These are phyloP conservation scores for Conus canariensis DNA, from an alignment of 2,888 invertebrate genomes.

Conservation along the genomic window DNA sequence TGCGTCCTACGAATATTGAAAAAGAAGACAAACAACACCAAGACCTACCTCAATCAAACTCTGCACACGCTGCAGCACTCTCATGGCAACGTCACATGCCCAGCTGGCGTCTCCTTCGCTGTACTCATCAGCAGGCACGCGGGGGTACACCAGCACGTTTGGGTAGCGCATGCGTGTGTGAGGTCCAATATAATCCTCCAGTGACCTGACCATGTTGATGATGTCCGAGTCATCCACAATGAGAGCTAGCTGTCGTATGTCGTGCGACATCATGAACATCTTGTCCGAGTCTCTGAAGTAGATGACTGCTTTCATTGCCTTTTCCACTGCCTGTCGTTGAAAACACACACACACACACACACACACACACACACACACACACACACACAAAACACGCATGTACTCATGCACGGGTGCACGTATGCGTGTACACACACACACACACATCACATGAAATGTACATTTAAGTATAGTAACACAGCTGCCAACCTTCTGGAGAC, in stretches of 20 bases:
- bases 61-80: slow-evolving; percentile 15
- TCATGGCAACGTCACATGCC: slow-evolving; percentile 34
- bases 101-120: slow-evolving; percentile 15
- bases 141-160: slow-evolving; percentile 40
- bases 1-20: too few relatives aligned
- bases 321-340: slow-evolving; percentile 52
- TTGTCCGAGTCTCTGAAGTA: slow-evolving; percentile 42
- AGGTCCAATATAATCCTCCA: slow-evolving; percentile 30
- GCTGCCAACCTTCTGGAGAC: too few relatives aligned
- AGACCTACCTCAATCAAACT: slow-evolving; percentile 8
- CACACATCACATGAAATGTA: too few relatives aligned
- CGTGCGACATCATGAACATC: slow-evolving; percentile 30
- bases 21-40: too few relatives aligned
- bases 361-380: not conserved
- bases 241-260: slow-evolving; percentile 15
- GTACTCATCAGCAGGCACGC: slow-evolving; percentile 49
- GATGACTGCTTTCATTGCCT: slow-evolving; percentile 53
- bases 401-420: not conserved
- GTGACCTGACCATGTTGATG: slow-evolving; percentile 16
- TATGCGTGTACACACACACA: not conserved
- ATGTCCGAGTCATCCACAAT: slow-evolving; percentile 4
- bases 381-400: not conserved
- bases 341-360: slow-evolving; percentile 18
- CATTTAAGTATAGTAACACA: too few relatives aligned
- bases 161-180: slow-evolving; percentile 50